These are phyloP conservation scores for Danio jaintianensis DNA, from an alignment of 2,797 vertebrate species.

Conservation along the genomic window DNA sequence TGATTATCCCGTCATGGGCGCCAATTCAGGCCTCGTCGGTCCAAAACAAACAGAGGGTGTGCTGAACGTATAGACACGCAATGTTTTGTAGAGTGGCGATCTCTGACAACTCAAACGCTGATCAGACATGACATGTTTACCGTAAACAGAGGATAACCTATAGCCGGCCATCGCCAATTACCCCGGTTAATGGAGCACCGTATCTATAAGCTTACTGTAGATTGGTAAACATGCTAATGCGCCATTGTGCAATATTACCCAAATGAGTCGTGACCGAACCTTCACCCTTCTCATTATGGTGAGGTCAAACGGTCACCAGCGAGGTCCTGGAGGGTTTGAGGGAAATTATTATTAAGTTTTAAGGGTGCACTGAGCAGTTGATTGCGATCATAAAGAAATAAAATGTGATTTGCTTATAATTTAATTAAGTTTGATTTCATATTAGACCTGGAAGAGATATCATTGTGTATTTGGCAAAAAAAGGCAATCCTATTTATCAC, in stretches of 20 bases:
- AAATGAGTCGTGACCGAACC: constrained; percentile 7
- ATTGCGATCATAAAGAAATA: background rate
- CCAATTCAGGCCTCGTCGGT: constrained; percentile 21
- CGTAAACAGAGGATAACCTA: constrained; percentile 63
- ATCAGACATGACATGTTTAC: constrained; percentile 65
- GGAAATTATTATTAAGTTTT: background rate
- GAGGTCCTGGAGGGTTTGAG: background rate
- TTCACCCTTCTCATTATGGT: constrained; percentile 9
- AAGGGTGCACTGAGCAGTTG: background rate
- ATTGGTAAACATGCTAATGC: constrained; percentile 54
- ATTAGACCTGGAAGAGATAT: no score
- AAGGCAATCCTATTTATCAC: no score
- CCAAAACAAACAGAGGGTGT: constrained; percentile 38
- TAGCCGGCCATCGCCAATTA: constrained; percentile 64
- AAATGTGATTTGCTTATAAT: background rate
- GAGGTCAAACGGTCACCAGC: constrained; percentile 9
- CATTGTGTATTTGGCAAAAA: no score
- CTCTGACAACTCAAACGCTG: constrained; percentile 26
- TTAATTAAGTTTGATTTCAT: no score
- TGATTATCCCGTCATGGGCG: background rate
- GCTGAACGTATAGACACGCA: background rate
- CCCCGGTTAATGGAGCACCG: constrained; percentile 57
- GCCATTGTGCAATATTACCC: background rate
- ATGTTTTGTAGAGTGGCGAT: background rate
- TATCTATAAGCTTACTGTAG: constrained; percentile 46